Evolutionary conservation across 2,113 vertebrate genomes (phyloP), one percentile per base, ranked within the genome.

Genomic region (Microtus oregoni): DNA sequence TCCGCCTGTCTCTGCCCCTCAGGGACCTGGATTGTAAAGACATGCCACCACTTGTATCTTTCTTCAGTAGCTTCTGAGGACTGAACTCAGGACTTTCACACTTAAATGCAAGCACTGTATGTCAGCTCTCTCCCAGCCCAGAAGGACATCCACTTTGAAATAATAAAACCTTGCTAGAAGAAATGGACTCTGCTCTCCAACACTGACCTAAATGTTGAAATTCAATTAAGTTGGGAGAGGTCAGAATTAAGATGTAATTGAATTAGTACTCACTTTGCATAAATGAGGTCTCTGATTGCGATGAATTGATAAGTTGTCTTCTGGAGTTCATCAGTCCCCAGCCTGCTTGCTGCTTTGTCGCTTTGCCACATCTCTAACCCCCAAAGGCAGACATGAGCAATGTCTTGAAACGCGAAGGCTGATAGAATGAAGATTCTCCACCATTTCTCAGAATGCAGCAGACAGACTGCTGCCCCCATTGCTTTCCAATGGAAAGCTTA

Each of bases 251-350:
- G 87, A 91, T 94, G 61, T 86, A 93, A 92, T 96, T 97, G 93
- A 98, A 98, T 98, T 97, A 94, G 94, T 98, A 91, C 61, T 97
- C 52, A 44, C 97, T 97, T 97, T 96, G 97, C 97, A 94, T 91
- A 96, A 98, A 98, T 97, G 67, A 97, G 38, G 95, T 88, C 96
- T 98, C 88, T 90, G 93, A 89, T 92, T 47, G 14, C 67, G 92
- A 50, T 91, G 75, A 97, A 97, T 97, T 81, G 97, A 97, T 86
- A 93, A 52, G 91, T 92, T 95, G 97, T 81, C 70, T 96, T 92
- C 88, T 94, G 35, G 61, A 95, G 32, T 83, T 95, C 76, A 86
- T 97, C 96, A 82, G 91, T 86, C 95, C 89, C n/a, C 94, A 92
- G 63, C n/a, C 86, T 63, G 92, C 55, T 38, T 86, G 3, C 65